Evolutionary conservation across 2,113 vertebrate species (phyloP).

Genomic region (Vicugna pacos): DNA sequence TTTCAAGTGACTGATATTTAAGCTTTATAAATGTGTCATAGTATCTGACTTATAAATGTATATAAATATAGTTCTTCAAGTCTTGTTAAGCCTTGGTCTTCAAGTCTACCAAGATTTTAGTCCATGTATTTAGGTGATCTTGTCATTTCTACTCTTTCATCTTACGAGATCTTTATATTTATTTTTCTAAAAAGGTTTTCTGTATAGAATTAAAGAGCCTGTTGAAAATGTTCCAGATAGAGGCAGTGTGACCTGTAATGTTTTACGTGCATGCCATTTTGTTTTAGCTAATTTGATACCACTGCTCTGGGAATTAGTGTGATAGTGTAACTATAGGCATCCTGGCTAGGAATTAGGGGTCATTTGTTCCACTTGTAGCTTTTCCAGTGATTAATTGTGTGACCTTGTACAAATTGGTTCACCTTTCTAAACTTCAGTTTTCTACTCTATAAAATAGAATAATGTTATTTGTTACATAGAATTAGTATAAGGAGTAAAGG

Average conservation of each 20-base stretch:
- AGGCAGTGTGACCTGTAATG: not conserved
- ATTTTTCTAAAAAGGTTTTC: slow-evolving; percentile 23
- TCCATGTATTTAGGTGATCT: slow-evolving; percentile 32
- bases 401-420: not conserved
- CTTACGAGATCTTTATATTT: slow-evolving; percentile 30
- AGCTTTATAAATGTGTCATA: slow-evolving; percentile 52
- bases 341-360: not conserved
- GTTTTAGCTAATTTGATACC: not conserved
- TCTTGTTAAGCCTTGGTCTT: not conserved
- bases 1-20: slow-evolving; percentile 26
- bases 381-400: slow-evolving; percentile 35
- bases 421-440: slow-evolving; percentile 25
- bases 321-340: not conserved
- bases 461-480: not conserved
- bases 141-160: not conserved
- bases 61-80: slow-evolving; percentile 30
- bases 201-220: not conserved
- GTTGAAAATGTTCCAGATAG: slow-evolving; percentile 22
- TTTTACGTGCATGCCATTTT: slow-evolving; percentile 19
- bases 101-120: not conserved
- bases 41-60: slow-evolving; percentile 32
- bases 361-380: slow-evolving; percentile 41
- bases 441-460: slow-evolving; percentile 26
- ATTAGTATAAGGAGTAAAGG: slow-evolving; percentile 19
- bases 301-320: not conserved